Percentiles rank a stretch among this genome's conserved stretches.
Evolutionary conservation across 2,797 vertebrate species (phyloP).

Genomic region (Sciurus carolinensis): DNA sequence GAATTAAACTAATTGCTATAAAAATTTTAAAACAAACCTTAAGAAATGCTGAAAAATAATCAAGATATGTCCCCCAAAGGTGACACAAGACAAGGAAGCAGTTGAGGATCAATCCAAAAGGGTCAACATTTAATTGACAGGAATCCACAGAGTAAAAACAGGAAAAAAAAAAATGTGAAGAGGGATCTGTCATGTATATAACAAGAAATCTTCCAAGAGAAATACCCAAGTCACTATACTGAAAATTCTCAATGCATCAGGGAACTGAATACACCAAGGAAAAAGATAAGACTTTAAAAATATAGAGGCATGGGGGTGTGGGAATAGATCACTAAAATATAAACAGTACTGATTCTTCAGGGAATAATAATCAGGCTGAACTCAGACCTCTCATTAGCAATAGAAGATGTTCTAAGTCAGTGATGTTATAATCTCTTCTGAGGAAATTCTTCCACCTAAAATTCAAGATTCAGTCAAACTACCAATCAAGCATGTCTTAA

Average conservation of each 20-base stretch:
- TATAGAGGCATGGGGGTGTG: background rate
- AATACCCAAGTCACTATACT: background rate
- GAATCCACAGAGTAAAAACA: background rate
- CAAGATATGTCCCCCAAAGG: background rate
- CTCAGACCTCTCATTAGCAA: background rate
- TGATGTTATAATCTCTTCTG: background rate
- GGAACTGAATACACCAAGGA: background rate
- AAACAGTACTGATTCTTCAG: background rate
- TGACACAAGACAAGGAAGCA: background rate
- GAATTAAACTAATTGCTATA: constrained; percentile 28
- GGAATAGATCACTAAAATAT: background rate
- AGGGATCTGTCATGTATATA: background rate
- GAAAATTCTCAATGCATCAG: constrained; percentile 1
- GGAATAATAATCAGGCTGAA: background rate
- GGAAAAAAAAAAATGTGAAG: background rate
- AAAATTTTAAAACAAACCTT: background rate
- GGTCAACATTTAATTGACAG: background rate
- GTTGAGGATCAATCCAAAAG: background rate
- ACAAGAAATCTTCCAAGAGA: constrained; percentile 34
- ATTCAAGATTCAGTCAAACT: constrained; percentile 28
- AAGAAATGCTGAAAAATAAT: constrained; percentile 9
- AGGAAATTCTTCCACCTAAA: background rate
- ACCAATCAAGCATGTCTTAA: background rate
- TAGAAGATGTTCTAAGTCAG: background rate
- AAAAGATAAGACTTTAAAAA: constrained; percentile 20